Conservation (phyloP, 2,113 vertebrate genomes). For the Otocyon megalotis region DNA sequence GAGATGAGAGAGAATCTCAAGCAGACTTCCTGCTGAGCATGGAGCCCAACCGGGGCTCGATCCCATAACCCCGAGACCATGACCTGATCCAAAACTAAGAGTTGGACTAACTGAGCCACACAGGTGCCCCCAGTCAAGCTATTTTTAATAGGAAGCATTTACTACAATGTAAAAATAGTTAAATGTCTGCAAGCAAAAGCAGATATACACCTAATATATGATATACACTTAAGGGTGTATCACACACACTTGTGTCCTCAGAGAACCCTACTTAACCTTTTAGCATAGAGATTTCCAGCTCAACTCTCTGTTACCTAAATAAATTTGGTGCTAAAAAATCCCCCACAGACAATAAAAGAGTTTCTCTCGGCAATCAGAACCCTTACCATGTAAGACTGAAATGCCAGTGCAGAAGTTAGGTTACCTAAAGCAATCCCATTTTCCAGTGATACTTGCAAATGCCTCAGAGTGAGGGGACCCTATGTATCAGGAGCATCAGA, state of each 20-base stretch:
- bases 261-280: background rate
- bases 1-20: background rate
- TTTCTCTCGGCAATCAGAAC: constrained; percentile 5
- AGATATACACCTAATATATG: background rate
- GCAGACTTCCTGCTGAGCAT: background rate
- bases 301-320: background rate
- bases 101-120: background rate
- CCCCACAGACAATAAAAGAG: background rate
- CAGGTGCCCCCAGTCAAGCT: background rate
- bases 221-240: background rate
- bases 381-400: constrained; percentile 41
- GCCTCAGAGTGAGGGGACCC: background rate
- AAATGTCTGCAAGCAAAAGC: constrained; percentile 34
- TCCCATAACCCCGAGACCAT: background rate
- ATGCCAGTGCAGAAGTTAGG: background rate
- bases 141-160: constrained; percentile 54
- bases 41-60: background rate
- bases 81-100: background rate
- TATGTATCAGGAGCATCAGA: background rate
- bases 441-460: background rate
- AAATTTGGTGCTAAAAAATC: background rate
- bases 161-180: background rate
- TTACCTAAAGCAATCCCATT: constrained; percentile 35
- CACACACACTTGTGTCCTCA: background rate
- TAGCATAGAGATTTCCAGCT: background rate